Evolutionary conservation across 2,888 invertebrate genomes (phyloP), one percentile per base, ranked within the genome.

Genomic region (Megamerina dolium): DNA sequence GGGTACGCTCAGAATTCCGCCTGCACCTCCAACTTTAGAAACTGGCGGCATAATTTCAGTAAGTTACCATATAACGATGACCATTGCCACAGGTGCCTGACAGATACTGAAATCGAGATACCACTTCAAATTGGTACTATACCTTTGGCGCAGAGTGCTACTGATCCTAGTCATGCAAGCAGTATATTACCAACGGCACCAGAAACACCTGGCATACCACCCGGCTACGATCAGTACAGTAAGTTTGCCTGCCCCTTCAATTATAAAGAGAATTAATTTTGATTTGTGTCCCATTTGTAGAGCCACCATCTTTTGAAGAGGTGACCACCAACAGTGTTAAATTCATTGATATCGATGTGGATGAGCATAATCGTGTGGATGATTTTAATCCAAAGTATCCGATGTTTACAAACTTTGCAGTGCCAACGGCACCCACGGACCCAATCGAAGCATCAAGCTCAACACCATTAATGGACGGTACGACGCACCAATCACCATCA

Each of bases 121-220:
- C 56, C 59, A 8, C 49, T 64, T 9, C 46, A 45, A 5, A 54
- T 64, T 16, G 64, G 66, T 4, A 66, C 61, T 1, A 56, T 61
- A 26, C 63, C 64, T 0, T 9, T 64, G n/a, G 50, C 43, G 51
- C 52, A 26, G 1, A 51, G 42, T 45, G 58, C 60, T 1, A 48
- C 52, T 4, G 37, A 56, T 47, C 57, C 56, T 1, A 19, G 20
- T 0, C 43, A 52, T 31, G 54, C 46, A 2, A 49, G 45, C 3
- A 49, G 51, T 4, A 30, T 46, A 4, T 56, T 57, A 20, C 60
- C 64, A 1, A 50, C 55, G 8, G 58, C 59, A 2, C 48, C 43
- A 3, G 21, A 18, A 4, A 16, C 20, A 9, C 9, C 5, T 8
- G 52, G 41, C 0, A 33, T 14, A 8, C 32, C 62, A 5, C 63